A percentile compares a stretch with the other conserved stretches of the same genome.
Evolutionary conservation across 2,888 invertebrate species (phyloP).

Genomic region (Schrankia costaestrigalis): DNA sequence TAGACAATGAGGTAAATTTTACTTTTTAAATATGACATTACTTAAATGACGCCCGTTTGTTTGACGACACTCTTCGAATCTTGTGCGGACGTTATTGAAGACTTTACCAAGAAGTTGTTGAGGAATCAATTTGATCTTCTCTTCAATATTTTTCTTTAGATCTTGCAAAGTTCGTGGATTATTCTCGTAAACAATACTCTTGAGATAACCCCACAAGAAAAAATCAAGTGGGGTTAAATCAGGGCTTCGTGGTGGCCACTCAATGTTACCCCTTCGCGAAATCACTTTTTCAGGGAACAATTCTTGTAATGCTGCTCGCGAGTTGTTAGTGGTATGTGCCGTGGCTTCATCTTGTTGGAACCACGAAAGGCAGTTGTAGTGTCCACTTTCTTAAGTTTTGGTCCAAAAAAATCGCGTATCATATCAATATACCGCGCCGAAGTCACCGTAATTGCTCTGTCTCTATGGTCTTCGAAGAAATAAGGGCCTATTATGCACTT

Average conservation of each 20-base stretch:
- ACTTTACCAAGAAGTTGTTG: not conserved
- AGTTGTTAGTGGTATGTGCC: constrained; percentile 5
- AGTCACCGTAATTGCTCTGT: constrained; percentile 14
- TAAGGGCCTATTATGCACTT: constrained; percentile 10
- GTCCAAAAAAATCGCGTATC: constrained; percentile 8
- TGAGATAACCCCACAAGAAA: not conserved
- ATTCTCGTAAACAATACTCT: not conserved
- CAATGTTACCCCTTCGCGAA: constrained; percentile 4
- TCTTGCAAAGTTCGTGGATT: not conserved
- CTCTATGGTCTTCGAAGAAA: constrained; percentile 14
- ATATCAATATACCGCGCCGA: constrained; percentile 12
- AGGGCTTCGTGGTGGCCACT: constrained; percentile 7
- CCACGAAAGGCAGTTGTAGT: constrained; percentile 7
- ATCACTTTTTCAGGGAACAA: constrained; percentile 3
- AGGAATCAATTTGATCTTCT: not conserved
- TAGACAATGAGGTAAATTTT: not conserved
- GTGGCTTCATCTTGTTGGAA: constrained; percentile 11
- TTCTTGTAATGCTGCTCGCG: constrained; percentile 4
- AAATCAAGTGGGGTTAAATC: too few relatives aligned
- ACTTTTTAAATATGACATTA: not conserved
- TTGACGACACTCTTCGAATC: not conserved
- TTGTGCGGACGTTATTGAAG: not conserved
- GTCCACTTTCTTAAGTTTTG: constrained; percentile 9
- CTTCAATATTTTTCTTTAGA: not conserved
- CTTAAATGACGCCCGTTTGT: not conserved